Base-by-base conservation (phyloP, 2,888 invertebrate genomes). In the Chelonus formosanus region DNA sequence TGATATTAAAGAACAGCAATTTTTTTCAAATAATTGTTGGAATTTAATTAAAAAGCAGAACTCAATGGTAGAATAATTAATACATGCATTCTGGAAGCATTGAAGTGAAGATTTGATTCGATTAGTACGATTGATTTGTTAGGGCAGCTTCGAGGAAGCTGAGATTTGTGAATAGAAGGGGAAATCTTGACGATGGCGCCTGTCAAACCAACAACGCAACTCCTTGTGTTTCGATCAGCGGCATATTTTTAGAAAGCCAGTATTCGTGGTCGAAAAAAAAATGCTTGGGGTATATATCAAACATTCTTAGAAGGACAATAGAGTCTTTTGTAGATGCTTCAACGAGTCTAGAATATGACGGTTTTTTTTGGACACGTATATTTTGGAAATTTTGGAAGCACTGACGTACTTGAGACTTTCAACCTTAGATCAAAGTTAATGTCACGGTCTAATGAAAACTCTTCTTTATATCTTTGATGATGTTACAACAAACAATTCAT, bases 171-270 rank as follows among this genome's bases (percentile, higher is more conserved):
- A 50, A 52, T 10, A 61, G 35, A 45, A 35, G 20, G 53, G 34
- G 53, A 61, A n/a, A 52, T 43, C 34, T 61, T 43, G 55, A 53
- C 60, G 60, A 65, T 65, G 66, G 66, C 66, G 66, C 66, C 66
- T 60, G 66, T 57, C 50, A 56, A 62, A 44, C 54, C 52, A 66
- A 61, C 66, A 66, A 66, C 56, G 66, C 57, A 50, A 34, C 57
- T 56, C 66, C 50, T 66, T 66, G 66, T 66, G 20, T 56, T 61
- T 61, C 66, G 57, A 61, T 65, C 59, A 48, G 55, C 34, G 53
- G 56, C 56, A 66, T 66, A 66, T 66, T 66, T 66, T 66, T 66
- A 66, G 66, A 61, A 56, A 61, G 50, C 48, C 59, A 43, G 59
- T 50, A 45, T 64, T 58, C 44, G 57, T 55, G 55, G 48, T 59